Evolutionary conservation across 1,140 invertebrate species (phyloP), one percentile per base, ranked within the genome.

Genomic region (Leptopilina boulardi): DNA sequence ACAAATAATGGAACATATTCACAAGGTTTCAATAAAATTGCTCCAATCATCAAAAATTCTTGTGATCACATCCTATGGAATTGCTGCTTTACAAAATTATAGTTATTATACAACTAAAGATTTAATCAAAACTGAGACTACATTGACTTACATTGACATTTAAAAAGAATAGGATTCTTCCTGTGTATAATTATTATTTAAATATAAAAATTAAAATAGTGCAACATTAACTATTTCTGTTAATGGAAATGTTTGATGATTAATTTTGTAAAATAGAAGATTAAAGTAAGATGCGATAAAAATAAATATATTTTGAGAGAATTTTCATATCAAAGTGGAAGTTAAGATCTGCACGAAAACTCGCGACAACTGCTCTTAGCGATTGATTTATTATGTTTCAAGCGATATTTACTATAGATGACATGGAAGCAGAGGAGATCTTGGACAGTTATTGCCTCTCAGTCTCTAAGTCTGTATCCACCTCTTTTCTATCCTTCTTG

Each of bases 301-400:
- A 71, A 71, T 41, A 54, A 76, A 56, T 10, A 56, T 15, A 56
- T 76, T 76, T 41, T 71, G 21, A 38, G 23, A 19, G 38, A 42
- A 34, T 70, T 38, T 77, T 75, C 81, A 77, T 85, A 85, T 86
- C 84, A 86, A 85, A 85, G 83, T 77, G 79, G 77, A 82, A 80
- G 75, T 84, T 84, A 82, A 77, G 73, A 83, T 77, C 77, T 84
- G 85, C 82, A 79, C 76, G 84, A 83, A 87, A 85, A 83, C 78
- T 77, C 76, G 75, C 82, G 83, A 85, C 83, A 85, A 84, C 77
- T 80, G 76, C 76, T 77, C 76, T 59, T 76, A 80, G 80, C 86
- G 87, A 89, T 88, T 89, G 88, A 89, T 89, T 89, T 89, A 89
- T 77, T 81, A 80, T 83, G 80, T 79, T 80, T 73, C 82, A 80